Evolutionary conservation across 2,888 invertebrate genomes (phyloP), one percentile per base, ranked within the genome.

Genomic region (Acleris holmiana): DNA sequence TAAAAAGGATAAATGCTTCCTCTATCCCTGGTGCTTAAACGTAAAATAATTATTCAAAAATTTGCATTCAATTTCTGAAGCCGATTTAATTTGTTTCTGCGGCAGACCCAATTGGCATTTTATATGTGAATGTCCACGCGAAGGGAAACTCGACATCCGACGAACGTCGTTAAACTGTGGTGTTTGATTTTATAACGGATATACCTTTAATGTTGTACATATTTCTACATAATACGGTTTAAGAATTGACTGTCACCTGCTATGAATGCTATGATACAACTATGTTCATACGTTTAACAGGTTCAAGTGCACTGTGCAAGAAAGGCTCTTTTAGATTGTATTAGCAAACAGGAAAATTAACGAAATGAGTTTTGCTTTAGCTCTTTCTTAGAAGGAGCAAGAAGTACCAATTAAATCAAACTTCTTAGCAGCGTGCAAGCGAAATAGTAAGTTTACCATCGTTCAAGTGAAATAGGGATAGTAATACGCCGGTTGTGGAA

Each of bases 401-500:
- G 49, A 60, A 60, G 44, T 25, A 49, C 59, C 21, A 41, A 64
- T 41, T 59, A 54, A 64, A 59, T 35, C 54, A 55, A 60, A 48
- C 50, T 55, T 44, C 61, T 29, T 23, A 18, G 18, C n/a, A 18
- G 21, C 44, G 59, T 41, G 44, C 21, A 51, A 64, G 41, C 19
- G 18, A 59, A 60, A 55, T 17, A 23, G 23, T 29, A 6, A 8
- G 55, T 18, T 40, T 29, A 18, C 15, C 18, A 59, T 40, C 29
- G 29, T 49, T 6, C 41, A 64, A 23, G 75, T 68, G 40, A 65
- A 74, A 82, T 70, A 71, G 71, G 73, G 78, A 79, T 67, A 76
- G 78, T 44, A 62, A 70, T 68, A 74, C 80, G 84, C 86, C 88
- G 86, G 86, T 86, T 87, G 88, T 85, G 83, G 85, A 88, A 89